phyloP scores from a whole-genome alignment of 2,888 invertebrate species.

The Campoplex nolae region DNA sequence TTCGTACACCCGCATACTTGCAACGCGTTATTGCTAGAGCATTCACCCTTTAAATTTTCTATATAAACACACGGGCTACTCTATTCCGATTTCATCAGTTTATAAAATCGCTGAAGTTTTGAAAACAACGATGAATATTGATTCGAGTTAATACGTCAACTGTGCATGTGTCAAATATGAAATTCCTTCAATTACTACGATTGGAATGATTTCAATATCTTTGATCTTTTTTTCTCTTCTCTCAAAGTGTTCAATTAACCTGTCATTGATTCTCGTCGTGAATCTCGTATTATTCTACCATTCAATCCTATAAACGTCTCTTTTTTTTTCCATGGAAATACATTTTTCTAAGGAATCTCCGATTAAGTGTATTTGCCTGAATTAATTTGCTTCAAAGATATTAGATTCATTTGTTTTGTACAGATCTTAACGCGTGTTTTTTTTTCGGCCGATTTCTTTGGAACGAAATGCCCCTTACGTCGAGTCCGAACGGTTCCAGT shows the following conservation, averaged over 20 bases:
- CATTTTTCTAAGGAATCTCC: neutral
- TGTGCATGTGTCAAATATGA: neutral
- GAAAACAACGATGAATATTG: neutral
- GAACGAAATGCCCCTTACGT: neutral
- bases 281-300: too few relatives aligned
- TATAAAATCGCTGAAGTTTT: neutral
- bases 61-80: neutral
- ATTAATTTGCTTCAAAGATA: neutral
- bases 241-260: too few relatives aligned
- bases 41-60: conserved; percentile 46
- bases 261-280: neutral
- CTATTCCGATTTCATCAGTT: too few relatives aligned
- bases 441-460: neutral
- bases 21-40: conserved; percentile 43
- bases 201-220: too few relatives aligned
- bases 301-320: too few relatives aligned
- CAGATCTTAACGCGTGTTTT: neutral
- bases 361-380: neutral
- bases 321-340: neutral
- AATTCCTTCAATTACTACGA: too few relatives aligned
- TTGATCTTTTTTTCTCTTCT: neutral
- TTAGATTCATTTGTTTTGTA: neutral
- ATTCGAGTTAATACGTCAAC: neutral
- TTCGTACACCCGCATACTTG: conserved; percentile 39
- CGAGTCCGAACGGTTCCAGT: conserved; percentile 8